phyloP scores from a whole-genome alignment of 2,113 vertebrate species.

The Sturnus vulgaris region DNA sequence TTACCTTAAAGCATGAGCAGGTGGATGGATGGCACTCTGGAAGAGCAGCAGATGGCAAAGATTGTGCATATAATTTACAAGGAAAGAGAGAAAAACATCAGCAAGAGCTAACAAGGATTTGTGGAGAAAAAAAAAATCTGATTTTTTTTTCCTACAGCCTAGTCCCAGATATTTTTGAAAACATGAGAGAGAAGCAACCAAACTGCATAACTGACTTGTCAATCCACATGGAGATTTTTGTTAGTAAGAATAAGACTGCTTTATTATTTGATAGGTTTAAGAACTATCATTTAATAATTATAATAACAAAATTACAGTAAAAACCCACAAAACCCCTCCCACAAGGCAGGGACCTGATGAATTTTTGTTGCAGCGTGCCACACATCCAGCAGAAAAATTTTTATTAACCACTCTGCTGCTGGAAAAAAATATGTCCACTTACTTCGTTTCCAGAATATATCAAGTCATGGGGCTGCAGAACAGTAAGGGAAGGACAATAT shows the following conservation, averaged over 20 bases:
- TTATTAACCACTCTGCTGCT: background rate
- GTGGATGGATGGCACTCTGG: background rate
- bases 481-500: background rate
- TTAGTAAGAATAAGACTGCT: background rate
- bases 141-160: background rate
- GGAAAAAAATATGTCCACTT: background rate
- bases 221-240: background rate
- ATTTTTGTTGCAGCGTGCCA: background rate
- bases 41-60: background rate
- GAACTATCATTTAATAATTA: background rate
- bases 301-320: background rate
- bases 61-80: background rate
- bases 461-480: background rate
- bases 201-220: background rate
- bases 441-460: background rate
- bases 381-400: background rate
- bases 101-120: background rate
- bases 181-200: background rate
- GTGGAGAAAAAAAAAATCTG: too few species aligned
- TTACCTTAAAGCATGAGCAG: background rate
- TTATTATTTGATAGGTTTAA: background rate
- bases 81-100: background rate
- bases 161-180: background rate
- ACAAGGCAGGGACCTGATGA: background rate
- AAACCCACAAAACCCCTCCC: background rate